Conservation (phyloP, 1,140 invertebrate species). For the Tyrophagus putrescentiae region DNA sequence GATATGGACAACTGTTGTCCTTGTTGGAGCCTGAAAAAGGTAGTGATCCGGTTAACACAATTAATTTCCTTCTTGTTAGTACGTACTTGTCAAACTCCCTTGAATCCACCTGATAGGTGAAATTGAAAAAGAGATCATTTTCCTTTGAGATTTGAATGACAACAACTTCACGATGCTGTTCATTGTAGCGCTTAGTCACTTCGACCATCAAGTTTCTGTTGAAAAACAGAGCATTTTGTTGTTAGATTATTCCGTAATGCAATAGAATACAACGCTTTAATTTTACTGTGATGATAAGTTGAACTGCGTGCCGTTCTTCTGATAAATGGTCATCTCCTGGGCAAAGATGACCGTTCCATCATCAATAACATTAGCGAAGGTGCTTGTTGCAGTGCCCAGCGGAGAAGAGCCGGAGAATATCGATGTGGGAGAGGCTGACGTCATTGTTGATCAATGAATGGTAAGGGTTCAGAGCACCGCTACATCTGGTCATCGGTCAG, state of each 20-base stretch:
- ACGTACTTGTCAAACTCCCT: constrained; percentile 2
- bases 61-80: neutral
- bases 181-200: neutral
- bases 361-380: too few species aligned
- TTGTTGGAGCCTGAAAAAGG: neutral
- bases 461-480: too few species aligned
- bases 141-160: neutral
- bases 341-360: neutral
- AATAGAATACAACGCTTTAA: neutral
- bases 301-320: neutral
- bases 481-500: too few species aligned
- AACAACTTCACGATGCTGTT: neutral
- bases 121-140: constrained; percentile 10
- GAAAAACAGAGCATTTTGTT: neutral
- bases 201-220: neutral
- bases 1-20: neutral
- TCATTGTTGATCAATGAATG: too few species aligned
- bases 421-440: too few species aligned
- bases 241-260: neutral
- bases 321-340: neutral
- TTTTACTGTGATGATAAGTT: neutral
- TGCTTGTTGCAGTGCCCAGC: too few species aligned
- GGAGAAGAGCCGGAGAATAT: too few species aligned
- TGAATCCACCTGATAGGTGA: neutral
- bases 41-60: neutral